Evolutionary conservation across 2,888 invertebrate species (phyloP), one percentile per base, ranked within the genome.

Genomic region (Caenorhabditis plicata): DNA sequence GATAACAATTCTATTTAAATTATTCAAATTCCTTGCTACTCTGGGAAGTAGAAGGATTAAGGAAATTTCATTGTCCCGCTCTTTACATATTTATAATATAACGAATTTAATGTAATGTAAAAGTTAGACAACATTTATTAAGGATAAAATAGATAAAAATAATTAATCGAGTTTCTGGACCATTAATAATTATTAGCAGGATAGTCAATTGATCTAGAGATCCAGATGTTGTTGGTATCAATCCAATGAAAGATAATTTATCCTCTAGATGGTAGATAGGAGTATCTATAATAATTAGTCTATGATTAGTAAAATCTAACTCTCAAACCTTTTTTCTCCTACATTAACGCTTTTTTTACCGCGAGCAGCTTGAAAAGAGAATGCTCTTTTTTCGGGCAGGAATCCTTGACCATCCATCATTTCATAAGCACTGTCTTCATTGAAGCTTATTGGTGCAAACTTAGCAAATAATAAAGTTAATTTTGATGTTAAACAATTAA

Each of bases 211-310:
- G n/a, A n/a, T n/a, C n/a, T n/a, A n/a, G n/a, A n/a, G n/a, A n/a
- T n/a, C n/a, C n/a, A n/a, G n/a, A n/a, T n/a, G n/a, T n/a, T n/a
- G n/a, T n/a, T n/a, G n/a, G n/a, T n/a, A n/a, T n/a, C n/a, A n/a
- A 42, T 50, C 39, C 29, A 17, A 31, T 27, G 38, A 17, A 13
- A 27, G 26, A 5, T 47, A 32, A 19, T 3, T 38, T 32, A 55
- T 50, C 61, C 61, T 25, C 61, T 54, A n/a, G 61, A 61, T 9
- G 61, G 61, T 45, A 54, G 55, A 44, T 61, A 61, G 19, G 54
- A 50, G 35, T 61, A 61, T 51, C 61, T 54, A 54, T 19, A 60
- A 57, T 13, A 27, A 27, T 9, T 9, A 7, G 7, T 13, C 29
- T 9, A 39, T 9, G 8, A 4, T 13, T 25, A 39, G n/a, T 39